These are phyloP conservation scores for Masnerella sp. DNA, from an alignment of 2,888 invertebrate genomes.

Conservation along the genomic window DNA sequence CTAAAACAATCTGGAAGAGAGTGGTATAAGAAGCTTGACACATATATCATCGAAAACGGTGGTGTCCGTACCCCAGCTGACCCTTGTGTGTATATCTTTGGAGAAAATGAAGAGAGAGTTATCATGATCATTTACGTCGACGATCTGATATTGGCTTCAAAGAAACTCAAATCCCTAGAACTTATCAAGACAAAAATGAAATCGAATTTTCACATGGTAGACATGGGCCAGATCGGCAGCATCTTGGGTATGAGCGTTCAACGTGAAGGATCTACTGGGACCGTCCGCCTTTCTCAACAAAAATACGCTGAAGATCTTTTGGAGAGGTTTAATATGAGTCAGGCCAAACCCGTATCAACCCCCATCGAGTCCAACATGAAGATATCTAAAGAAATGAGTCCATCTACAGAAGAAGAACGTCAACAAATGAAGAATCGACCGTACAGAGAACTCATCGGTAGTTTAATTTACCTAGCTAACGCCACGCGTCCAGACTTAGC, in stretches of 20 bases:
- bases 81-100: constrained; percentile 56
- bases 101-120: constrained; percentile 27
- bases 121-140: constrained; percentile 50
- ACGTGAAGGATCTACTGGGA: constrained; percentile 47
- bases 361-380: constrained; percentile 58
- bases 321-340: constrained; percentile 52
- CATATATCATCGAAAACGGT: constrained; percentile 15
- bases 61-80: constrained; percentile 32
- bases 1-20: constrained; percentile 58
- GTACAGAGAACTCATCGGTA: constrained; percentile 58
- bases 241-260: constrained; percentile 51
- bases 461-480: constrained; percentile 59
- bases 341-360: constrained; percentile 46
- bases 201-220: constrained; percentile 55
- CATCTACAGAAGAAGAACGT: constrained; percentile 25
- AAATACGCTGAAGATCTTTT: constrained; percentile 53
- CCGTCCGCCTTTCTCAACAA: constrained; percentile 49
- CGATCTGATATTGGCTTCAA: constrained; percentile 54
- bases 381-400: constrained; percentile 37
- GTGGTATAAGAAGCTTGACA: constrained; percentile 48
- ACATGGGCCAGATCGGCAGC: constrained; percentile 50
- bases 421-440: constrained; percentile 44
- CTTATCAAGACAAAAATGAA: constrained; percentile 45
- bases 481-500: constrained; percentile 38
- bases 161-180: constrained; percentile 28